A percentile compares a stretch with the other conserved stretches of the same genome.
These are phyloP conservation scores for Augochlorella aurata DNA, from an alignment of 2,888 invertebrate genomes.

Conservation along the genomic window DNA sequence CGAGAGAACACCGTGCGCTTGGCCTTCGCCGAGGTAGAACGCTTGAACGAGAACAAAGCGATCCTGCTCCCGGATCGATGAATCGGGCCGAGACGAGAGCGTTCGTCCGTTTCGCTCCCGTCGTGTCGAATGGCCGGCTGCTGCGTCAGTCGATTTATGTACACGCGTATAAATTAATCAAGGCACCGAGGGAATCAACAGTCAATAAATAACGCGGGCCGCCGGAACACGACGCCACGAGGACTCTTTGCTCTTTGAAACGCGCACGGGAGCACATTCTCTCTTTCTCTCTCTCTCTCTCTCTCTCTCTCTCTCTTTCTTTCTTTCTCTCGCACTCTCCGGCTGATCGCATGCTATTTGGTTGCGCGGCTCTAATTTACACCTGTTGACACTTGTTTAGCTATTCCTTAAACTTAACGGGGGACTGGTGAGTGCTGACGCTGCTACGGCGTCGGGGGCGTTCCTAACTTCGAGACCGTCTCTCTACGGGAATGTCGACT, in stretches of 20 bases:
- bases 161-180: slow-evolving; percentile 68
- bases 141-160: slow-evolving; percentile 60
- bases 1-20: slow-evolving; percentile 1
- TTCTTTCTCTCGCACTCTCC: no score
- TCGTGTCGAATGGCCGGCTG: slow-evolving; percentile 37
- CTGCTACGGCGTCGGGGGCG: slow-evolving; percentile 23
- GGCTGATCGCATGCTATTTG: slow-evolving; percentile 59
- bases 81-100: slow-evolving; percentile 12
- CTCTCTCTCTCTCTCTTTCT: no score
- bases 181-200: slow-evolving; percentile 70
- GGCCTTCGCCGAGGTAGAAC: slow-evolving; percentile 21
- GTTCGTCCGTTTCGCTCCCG: slow-evolving; percentile 41
- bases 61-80: neutral
- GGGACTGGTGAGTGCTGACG: slow-evolving; percentile 5
- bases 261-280: slow-evolving; percentile 29
- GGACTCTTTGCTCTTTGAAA: slow-evolving; percentile 1
- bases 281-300: no score
- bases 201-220: slow-evolving; percentile 63
- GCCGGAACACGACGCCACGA: slow-evolving; percentile 27
- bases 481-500: slow-evolving; percentile 59
- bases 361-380: slow-evolving; percentile 43
- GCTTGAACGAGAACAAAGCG: slow-evolving; percentile 44
- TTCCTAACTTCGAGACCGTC: slow-evolving; percentile 31
- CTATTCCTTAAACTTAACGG: slow-evolving; percentile 46
- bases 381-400: slow-evolving; percentile 28